phyloP scores from a whole-genome alignment of 92 coral and sea anemone genomes.

The Zoanthus sociatus region DNA sequence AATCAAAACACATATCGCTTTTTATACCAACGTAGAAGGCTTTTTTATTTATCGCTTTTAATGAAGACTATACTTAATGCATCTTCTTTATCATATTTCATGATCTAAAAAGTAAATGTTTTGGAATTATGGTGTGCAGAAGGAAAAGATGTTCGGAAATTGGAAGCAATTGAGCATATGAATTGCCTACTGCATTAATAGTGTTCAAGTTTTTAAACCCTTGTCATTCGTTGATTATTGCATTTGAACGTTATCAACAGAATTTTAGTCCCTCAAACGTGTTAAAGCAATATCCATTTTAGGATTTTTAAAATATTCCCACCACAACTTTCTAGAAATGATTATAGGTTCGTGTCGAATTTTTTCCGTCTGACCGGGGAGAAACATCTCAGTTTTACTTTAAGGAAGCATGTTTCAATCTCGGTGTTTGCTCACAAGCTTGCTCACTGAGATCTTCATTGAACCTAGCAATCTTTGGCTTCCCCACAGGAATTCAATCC shows the following conservation, averaged over 20 bases:
- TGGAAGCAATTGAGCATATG: neutral
- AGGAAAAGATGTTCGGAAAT: neutral
- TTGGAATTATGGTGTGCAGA: neutral
- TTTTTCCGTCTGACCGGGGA: conserved; percentile 17
- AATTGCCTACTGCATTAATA: neutral
- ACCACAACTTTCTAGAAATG: conserved; percentile 1
- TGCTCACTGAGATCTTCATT: conserved; percentile 35
- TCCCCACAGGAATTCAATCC: conserved; percentile 32
- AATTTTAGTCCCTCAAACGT: neutral
- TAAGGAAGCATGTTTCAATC: conserved; percentile 25
- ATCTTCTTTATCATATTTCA: neutral
- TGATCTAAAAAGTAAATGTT: conserved; percentile 20
- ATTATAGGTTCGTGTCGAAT: conserved; percentile 21
- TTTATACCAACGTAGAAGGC: neutral
- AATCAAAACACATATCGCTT: conserved; percentile 7
- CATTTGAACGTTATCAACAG: conserved; percentile 2
- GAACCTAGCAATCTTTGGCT: conserved; percentile 10
- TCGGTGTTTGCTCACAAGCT: conserved; percentile 24
- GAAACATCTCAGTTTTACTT: neutral
- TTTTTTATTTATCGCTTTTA: neutral
- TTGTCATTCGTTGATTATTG: conserved; percentile 1
- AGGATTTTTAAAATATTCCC: neutral
- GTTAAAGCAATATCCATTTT: neutral
- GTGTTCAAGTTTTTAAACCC: neutral
- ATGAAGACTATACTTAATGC: neutral